These are phyloP conservation scores for Chaetodon auriga DNA, from an alignment of 2,113 vertebrate genomes.

Conservation along the genomic window DNA sequence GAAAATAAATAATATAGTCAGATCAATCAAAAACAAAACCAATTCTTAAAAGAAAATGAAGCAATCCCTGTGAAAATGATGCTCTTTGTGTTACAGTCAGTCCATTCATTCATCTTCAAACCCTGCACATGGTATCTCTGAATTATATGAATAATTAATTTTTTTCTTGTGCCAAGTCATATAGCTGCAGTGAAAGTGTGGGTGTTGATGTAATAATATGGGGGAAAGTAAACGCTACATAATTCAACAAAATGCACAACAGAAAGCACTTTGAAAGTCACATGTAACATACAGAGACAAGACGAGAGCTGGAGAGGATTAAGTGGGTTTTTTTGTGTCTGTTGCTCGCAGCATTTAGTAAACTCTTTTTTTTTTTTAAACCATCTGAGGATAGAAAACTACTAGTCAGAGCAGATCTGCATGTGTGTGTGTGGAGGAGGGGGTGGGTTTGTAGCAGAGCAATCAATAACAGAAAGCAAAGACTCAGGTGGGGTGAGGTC, in stretches of 20 bases:
- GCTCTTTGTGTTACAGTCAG: neutral
- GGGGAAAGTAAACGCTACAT: neutral
- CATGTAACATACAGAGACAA: neutral
- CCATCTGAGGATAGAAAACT: slow-evolving; percentile 11
- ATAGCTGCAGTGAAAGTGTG: neutral
- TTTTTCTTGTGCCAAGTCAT: slow-evolving; percentile 5
- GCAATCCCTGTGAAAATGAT: neutral
- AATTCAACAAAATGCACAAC: neutral
- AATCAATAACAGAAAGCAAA: slow-evolving; percentile 58
- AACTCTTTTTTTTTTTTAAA: slow-evolving; percentile 2
- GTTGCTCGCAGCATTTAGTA: neutral
- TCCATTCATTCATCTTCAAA: slow-evolving; percentile 2
- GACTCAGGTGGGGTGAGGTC: slow-evolving; percentile 55
- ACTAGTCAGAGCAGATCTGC: slow-evolving; percentile 5
- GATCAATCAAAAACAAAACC: neutral
- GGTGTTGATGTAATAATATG: slow-evolving; percentile 19
- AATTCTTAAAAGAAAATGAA: neutral
- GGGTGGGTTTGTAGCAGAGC: slow-evolving; percentile 30
- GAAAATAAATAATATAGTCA: neutral
- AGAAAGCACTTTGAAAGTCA: neutral
- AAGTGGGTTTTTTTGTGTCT: slow-evolving; percentile 4
- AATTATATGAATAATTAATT: slow-evolving; percentile 23
- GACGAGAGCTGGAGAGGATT: neutral
- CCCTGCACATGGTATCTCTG: neutral
- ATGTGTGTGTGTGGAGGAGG: slow-evolving; percentile 6